Conservation (phyloP, 1,140 invertebrate genomes). For the Thaumetopoea pityocampa region DNA sequence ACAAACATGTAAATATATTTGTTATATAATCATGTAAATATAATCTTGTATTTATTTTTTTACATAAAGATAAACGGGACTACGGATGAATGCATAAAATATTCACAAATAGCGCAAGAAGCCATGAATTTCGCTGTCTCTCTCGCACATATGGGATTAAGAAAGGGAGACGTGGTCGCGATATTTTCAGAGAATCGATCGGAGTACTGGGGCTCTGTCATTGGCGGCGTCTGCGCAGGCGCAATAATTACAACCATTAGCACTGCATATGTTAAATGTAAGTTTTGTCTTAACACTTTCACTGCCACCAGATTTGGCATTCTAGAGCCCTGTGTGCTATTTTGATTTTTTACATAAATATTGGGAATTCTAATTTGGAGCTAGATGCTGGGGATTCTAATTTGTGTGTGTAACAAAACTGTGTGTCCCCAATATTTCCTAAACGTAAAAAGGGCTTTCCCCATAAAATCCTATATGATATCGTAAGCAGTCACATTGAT, state of each 20-base stretch:
- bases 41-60: background rate
- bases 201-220: slow-evolving; percentile 41
- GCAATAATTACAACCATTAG: slow-evolving; percentile 41
- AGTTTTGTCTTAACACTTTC: slow-evolving; percentile 1
- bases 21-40: background rate
- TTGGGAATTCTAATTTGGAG: too few relatives aligned
- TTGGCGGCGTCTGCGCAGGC: slow-evolving; percentile 36
- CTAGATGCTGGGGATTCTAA: too few relatives aligned
- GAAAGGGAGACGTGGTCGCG: slow-evolving; percentile 43
- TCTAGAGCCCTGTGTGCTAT: too few relatives aligned
- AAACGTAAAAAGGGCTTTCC: too few relatives aligned
- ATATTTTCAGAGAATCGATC: slow-evolving; percentile 42
- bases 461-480: too few relatives aligned
- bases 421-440: too few relatives aligned
- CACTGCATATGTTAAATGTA: slow-evolving; percentile 40
- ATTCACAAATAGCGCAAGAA: slow-evolving; percentile 38
- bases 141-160: slow-evolving; percentile 39
- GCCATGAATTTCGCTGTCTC: slow-evolving; percentile 50
- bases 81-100: slow-evolving; percentile 35
- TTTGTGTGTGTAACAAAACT: too few relatives aligned
- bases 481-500: too few relatives aligned
- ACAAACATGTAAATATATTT: background rate
- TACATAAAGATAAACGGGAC: slow-evolving; percentile 39
- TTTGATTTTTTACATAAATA: too few relatives aligned
- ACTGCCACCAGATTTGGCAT: too few relatives aligned